Evolutionary conservation across 2,797 vertebrate species (phyloP).

Genomic region (Miichthys miiuy): DNA sequence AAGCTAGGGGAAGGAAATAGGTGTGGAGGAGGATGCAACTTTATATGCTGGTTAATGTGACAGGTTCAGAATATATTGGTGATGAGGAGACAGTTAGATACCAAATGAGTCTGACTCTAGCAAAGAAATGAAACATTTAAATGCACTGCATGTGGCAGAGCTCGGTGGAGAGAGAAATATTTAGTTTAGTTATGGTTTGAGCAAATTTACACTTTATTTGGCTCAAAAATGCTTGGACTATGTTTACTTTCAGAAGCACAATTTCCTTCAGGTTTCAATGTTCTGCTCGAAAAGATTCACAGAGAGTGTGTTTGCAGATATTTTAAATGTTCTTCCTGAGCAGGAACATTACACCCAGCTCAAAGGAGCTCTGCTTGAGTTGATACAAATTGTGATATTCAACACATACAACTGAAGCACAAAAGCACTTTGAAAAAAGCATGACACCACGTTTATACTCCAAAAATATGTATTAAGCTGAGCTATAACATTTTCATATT

Average conservation of each 20-base stretch:
- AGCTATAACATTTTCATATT: too few relatives aligned
- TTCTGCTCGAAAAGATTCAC: constrained; percentile 20
- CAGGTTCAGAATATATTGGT: constrained; percentile 69
- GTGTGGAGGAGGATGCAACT: constrained; percentile 70
- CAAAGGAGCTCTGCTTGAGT: constrained; percentile 30
- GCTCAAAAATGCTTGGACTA: background rate
- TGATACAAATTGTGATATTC: constrained; percentile 23
- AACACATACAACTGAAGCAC: constrained; percentile 18
- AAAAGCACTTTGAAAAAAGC: constrained; percentile 21
- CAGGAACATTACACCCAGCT: constrained; percentile 19
- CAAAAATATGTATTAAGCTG: constrained; percentile 20
- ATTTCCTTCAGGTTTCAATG: constrained; percentile 22
- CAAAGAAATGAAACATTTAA: constrained; percentile 44
- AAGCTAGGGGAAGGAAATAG: constrained; percentile 67
- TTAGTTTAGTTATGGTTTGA: constrained; percentile 27
- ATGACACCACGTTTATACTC: constrained; percentile 9
- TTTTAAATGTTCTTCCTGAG: constrained; percentile 26
- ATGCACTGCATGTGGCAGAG: constrained; percentile 26
- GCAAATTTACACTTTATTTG: constrained; percentile 28
- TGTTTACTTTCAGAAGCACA: constrained; percentile 3
- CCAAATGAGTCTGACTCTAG: constrained; percentile 53
- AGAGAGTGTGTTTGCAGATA: constrained; percentile 15
- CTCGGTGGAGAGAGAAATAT: constrained; percentile 22
- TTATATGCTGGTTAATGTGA: constrained; percentile 76
- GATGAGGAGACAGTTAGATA: constrained; percentile 73